Conservation (phyloP, 2,888 invertebrate genomes). For the Lutraria lutraria region DNA sequence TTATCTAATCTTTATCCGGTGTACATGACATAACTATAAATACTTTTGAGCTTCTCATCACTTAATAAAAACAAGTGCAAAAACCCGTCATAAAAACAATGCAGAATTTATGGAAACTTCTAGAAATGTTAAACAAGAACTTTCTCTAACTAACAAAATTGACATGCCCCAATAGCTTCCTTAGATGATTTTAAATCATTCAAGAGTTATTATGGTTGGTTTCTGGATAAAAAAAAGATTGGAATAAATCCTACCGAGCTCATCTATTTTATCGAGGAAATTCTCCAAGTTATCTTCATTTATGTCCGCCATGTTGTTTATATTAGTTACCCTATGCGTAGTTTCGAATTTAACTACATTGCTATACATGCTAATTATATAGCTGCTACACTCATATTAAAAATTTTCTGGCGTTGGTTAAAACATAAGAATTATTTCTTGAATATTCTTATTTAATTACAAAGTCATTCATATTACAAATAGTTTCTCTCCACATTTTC, state of each 20-base stretch:
- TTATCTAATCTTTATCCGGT: no score
- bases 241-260: slow-evolving; percentile 73
- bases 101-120: no score
- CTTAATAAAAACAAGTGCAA: no score
- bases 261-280: slow-evolving; percentile 81
- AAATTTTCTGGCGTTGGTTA: neutral
- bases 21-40: no score
- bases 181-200: no score
- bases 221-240: no score
- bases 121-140: no score
- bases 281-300: slow-evolving; percentile 70
- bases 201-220: no score
- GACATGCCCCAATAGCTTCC: no score
- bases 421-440: neutral
- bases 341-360: slow-evolving; percentile 36
- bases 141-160: no score
- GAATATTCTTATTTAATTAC: neutral
- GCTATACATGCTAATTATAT: neutral
- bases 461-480: neutral
- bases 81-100: no score
- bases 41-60: no score
- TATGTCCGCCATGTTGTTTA: slow-evolving; percentile 77
- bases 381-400: neutral
- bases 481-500: neutral
- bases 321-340: slow-evolving; percentile 52